Evolutionary conservation across 2,797 vertebrate species (phyloP).

Genomic region (Rhynchotus rufescens): DNA sequence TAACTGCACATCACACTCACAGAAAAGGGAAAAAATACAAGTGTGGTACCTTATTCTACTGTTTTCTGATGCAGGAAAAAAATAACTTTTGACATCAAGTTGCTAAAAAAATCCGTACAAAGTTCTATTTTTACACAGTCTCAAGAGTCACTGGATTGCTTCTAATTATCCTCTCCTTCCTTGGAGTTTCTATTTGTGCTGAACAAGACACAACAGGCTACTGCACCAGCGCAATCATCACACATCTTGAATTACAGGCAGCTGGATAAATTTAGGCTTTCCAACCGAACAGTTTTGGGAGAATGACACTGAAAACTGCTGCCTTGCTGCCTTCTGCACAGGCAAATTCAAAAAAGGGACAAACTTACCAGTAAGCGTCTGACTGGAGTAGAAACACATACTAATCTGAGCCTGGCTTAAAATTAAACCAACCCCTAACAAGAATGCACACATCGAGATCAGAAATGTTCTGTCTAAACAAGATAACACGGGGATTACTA

Average conservation of each 20-base stretch:
- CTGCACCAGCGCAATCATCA: neutral
- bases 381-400: neutral
- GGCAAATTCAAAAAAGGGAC: neutral
- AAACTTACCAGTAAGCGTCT: neutral
- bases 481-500: neutral
- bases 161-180: conserved; percentile 64
- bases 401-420: neutral
- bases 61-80: neutral
- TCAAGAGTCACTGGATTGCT: conserved; percentile 60
- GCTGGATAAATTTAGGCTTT: conserved; percentile 8
- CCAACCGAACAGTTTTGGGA: neutral
- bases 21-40: neutral
- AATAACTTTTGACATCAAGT: neutral
- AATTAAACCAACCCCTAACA: neutral
- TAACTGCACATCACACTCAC: neutral
- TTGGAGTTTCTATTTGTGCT: conserved; percentile 51
- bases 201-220: conserved; percentile 49
- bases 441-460: neutral
- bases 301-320: neutral
- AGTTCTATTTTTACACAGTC: conserved; percentile 51
- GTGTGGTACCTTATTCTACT: neutral
- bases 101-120: conserved; percentile 12
- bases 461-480: neutral
- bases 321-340: neutral
- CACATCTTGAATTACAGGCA: conserved; percentile 33